A percentile compares a stretch with the other conserved stretches of the same genome.
Conservation (phyloP, 2,113 vertebrate genomes). For the Scolopax mira region DNA sequence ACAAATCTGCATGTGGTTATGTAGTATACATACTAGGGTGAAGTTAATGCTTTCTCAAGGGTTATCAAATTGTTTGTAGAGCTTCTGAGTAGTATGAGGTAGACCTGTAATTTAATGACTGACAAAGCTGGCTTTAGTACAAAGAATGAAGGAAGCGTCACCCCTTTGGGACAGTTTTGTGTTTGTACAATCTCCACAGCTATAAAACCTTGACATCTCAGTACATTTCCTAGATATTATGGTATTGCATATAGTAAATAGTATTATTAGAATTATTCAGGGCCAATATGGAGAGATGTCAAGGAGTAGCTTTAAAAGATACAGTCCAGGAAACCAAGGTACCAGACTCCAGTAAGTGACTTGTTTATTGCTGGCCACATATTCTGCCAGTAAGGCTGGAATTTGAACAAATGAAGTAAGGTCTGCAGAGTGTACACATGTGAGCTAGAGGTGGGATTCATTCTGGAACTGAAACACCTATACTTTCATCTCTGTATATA, state of each 20-base stretch:
- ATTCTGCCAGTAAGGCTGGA: background rate
- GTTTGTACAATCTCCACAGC: background rate
- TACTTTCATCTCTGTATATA: background rate
- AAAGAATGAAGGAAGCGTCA: background rate
- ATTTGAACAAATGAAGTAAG: background rate
- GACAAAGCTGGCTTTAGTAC: background rate
- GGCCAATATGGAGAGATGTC: background rate
- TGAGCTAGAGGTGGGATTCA: background rate
- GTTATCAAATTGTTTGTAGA: background rate
- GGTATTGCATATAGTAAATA: background rate
- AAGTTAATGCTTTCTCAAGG: background rate
- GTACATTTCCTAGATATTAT: background rate
- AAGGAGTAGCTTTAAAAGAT: background rate
- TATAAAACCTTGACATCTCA: background rate
- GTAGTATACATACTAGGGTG: background rate
- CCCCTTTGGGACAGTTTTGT: background rate
- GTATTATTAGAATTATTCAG: background rate
- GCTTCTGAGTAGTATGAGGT: background rate
- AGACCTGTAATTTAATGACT: background rate
- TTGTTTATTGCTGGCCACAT: background rate
- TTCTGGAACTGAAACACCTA: background rate
- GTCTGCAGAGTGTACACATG: background rate
- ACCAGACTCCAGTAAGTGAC: background rate
- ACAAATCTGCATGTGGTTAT: background rate
- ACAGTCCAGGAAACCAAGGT: background rate